These are phyloP conservation scores for Hemistola chrysoprasaria DNA, from an alignment of 2,888 invertebrate genomes.

Conservation along the genomic window DNA sequence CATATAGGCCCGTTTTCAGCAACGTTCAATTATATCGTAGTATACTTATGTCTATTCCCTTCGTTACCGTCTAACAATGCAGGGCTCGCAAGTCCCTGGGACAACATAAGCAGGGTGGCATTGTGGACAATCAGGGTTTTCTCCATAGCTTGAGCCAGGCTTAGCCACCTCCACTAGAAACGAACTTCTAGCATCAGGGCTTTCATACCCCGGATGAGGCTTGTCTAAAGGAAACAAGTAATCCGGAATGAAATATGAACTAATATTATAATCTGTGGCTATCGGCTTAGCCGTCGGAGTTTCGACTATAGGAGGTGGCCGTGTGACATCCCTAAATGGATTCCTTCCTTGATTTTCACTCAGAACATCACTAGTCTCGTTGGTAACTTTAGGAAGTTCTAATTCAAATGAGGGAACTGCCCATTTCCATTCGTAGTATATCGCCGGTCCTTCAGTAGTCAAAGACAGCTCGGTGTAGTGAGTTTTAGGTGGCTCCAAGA, in stretches of 20 bases:
- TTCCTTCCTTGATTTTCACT: conserved; percentile 46
- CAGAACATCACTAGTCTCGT: conserved; percentile 46
- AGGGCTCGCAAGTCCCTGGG: conserved; percentile 85
- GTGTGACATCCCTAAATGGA: conserved; percentile 58
- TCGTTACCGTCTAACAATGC: conserved; percentile 78
- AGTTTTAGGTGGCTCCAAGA: conserved; percentile 79
- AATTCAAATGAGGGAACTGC: conserved; percentile 83
- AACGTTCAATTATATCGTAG: too few species aligned
- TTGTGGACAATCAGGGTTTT: conserved; percentile 83
- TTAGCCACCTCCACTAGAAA: conserved; percentile 81
- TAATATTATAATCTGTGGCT: conserved; percentile 80
- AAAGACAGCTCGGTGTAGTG: conserved; percentile 60
- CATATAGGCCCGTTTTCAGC: too few species aligned
- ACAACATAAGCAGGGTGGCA: conserved; percentile 84
- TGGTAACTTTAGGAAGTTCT: conserved; percentile 76
- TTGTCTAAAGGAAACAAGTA: conserved; percentile 83
- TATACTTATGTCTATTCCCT: conserved; percentile 17
- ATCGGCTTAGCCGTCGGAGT: conserved; percentile 46
- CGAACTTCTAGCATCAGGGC: conserved; percentile 80
- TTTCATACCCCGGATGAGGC: conserved; percentile 82
- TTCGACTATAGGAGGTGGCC: conserved; percentile 50
- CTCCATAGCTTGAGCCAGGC: conserved; percentile 75
- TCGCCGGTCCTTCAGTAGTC: conserved; percentile 83
- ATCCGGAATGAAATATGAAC: conserved; percentile 83
- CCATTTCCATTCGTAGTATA: conserved; percentile 86